Base-by-base conservation (phyloP, 2,113 vertebrate genomes). In the Saccopteryx leptura region DNA sequence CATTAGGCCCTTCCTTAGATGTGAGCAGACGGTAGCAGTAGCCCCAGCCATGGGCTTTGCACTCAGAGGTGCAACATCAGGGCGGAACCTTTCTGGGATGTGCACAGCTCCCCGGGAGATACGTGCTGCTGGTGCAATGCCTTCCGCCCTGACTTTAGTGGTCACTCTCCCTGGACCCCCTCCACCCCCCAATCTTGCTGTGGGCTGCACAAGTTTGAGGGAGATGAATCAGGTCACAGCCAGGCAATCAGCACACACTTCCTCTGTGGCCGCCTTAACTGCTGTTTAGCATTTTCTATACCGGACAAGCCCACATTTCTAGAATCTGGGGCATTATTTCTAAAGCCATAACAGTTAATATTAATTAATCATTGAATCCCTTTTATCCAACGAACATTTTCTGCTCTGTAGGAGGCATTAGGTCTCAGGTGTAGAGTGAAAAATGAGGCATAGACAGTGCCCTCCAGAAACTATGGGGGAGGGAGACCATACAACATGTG, bases 41-140 rank as follows among this genome's bases (percentile, higher is more conserved):
- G 13, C 4, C 33, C 24, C 46, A 5, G 21, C 63, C 61, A 3
- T 26, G 0, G 24, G 50, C 74, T 88, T 12, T 10, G 60, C 84
- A 60, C 75, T 69, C 26, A 56, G 52, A 90, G 65, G 61, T 8
- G 6, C 4, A 7, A 0, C 1, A 9, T 46, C 17, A 54, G 66
- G 14, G 15, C 15, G 23, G 61, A 26, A 9, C 10, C 21, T 11
- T 75, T 6, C 9, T 1, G 19, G 56, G 60, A 52, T 5, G 24
- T 1, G 14, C 65, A 52, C 7, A 8, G 50, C 26, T 48, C 2
- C 17, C 58, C 21, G 54, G 61, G 69, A 78, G 66, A 5, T 2
- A 14, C 0, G 21, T 66, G 8, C 5, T 48, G 23, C n/a, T 1
- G 14, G n/a, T 4, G 0, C 5, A 54, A 9, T 39, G 33, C 33